These are phyloP conservation scores for Glyptemys insculpta DNA, from an alignment of 2,797 vertebrate genomes.

Conservation along the genomic window DNA sequence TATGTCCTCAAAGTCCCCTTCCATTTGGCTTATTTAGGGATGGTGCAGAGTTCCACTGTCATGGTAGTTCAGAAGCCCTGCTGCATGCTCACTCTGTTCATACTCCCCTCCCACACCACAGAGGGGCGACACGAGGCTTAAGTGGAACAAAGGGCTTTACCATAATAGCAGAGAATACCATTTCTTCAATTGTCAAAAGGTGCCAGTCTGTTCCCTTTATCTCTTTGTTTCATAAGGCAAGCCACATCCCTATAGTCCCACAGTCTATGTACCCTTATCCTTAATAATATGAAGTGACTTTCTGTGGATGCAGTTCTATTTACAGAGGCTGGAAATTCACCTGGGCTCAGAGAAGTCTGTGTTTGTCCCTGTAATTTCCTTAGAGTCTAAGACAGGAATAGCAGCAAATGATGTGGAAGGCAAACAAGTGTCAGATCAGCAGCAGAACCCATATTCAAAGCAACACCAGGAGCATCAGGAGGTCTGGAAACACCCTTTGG, in stretches of 20 bases:
- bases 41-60: neutral
- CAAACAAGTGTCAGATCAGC: neutral
- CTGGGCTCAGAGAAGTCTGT: neutral
- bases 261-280: neutral
- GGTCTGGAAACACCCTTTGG: neutral
- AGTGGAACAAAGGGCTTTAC: slow-evolving; percentile 25
- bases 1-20: neutral
- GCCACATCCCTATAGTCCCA: rapidly evolving
- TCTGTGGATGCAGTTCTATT: slow-evolving; percentile 7
- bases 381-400: neutral
- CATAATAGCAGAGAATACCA: neutral
- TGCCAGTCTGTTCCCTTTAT: neutral
- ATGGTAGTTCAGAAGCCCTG: neutral
- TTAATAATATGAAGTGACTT: neutral
- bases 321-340: neutral
- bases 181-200: neutral
- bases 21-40: neutral
- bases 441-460: neutral
- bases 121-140: neutral
- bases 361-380: neutral
- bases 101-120: neutral
- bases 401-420: neutral
- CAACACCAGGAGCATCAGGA: neutral
- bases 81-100: neutral
- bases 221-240: neutral